A percentile compares a stretch with the other conserved stretches of the same genome.
These are phyloP conservation scores for Mamestra configurata DNA, from an alignment of 1,140 invertebrate genomes.

Conservation along the genomic window DNA sequence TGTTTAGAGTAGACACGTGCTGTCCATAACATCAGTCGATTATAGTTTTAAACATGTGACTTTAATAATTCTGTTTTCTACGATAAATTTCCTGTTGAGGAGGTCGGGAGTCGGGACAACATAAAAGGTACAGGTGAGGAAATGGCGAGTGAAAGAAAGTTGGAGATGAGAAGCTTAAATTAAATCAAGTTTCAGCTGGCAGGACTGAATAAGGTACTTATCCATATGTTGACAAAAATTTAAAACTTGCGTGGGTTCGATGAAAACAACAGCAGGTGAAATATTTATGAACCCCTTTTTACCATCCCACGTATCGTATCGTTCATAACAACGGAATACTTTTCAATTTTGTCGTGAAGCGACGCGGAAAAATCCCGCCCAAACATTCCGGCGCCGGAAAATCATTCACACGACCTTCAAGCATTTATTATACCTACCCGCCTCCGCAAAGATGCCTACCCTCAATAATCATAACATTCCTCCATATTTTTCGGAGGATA, in stretches of 20 bases:
- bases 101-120: no score
- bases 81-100: neutral
- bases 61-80: conserved; percentile 24
- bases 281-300: neutral
- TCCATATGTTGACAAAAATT: neutral
- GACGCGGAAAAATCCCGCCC: neutral
- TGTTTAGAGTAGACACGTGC: conserved; percentile 42
- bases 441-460: neutral
- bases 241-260: no score
- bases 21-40: neutral
- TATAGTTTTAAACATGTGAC: conserved; percentile 33
- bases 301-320: neutral
- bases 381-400: conserved; percentile 9
- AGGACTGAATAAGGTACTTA: no score
- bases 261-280: neutral
- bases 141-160: no score
- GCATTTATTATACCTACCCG: neutral
- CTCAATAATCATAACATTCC: neutral
- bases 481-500: neutral
- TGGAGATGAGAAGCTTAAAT: no score
- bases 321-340: neutral
- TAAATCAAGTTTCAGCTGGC: no score
- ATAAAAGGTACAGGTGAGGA: neutral
- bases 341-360: conserved; percentile 6
- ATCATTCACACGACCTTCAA: neutral